Conservation (phyloP, 2,797 vertebrate species). For the Schizopygopsis malacanthus region DNA sequence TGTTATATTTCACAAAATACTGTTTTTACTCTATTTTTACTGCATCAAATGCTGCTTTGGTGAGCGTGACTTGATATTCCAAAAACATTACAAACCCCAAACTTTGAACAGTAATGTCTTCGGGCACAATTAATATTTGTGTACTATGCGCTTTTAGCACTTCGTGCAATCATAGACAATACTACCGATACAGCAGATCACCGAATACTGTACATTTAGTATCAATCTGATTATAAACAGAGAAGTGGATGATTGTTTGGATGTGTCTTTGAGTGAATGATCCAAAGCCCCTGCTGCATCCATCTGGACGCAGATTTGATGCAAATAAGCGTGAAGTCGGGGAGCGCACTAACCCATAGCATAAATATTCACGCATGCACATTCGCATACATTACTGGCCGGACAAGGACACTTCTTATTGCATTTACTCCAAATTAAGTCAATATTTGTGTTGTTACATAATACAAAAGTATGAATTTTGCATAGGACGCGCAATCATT, state of each 20-base stretch:
- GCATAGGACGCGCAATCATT: conserved; percentile 46
- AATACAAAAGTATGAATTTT: conserved; percentile 65
- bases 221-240: conserved; percentile 2
- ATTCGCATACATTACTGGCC: conserved; percentile 59
- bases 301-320: conserved; percentile 62
- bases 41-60: not conserved
- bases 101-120: too few species aligned
- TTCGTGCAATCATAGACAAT: not conserved
- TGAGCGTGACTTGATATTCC: not conserved
- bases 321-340: conserved; percentile 63
- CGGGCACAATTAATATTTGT: not conserved
- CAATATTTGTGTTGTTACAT: conserved; percentile 66
- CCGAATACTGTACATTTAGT: not conserved
- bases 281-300: conserved; percentile 44
- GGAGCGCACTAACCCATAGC: conserved; percentile 42
- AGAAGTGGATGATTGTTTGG: conserved; percentile 30
- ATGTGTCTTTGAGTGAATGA: conserved; percentile 41
- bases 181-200: conserved; percentile 1
- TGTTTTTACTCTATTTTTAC: not conserved
- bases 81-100: not conserved
- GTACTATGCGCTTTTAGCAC: not conserved
- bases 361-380: conserved; percentile 67
- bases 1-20: not conserved
- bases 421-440: conserved; percentile 68
- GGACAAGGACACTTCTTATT: conserved; percentile 68